These are phyloP conservation scores for Falcaria lacertinaria DNA, from an alignment of 2,888 invertebrate species.

Conservation along the genomic window DNA sequence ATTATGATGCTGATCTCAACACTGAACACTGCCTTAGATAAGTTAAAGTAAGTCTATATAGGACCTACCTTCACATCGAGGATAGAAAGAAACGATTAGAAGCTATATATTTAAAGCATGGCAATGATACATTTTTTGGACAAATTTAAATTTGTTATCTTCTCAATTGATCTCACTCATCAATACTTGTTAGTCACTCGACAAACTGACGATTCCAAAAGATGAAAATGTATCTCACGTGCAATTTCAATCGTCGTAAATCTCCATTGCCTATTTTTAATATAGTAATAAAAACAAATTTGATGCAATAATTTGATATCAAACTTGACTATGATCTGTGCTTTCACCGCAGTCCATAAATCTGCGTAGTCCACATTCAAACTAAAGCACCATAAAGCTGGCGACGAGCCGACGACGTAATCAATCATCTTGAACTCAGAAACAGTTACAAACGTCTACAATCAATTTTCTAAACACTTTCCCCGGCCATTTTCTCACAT, in stretches of 20 bases:
- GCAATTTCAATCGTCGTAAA: neutral
- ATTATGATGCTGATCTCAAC: slow-evolving; percentile 23
- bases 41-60: too few species aligned
- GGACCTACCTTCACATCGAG: too few species aligned
- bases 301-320: neutral
- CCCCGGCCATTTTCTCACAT: slow-evolving; percentile 1
- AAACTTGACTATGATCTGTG: neutral
- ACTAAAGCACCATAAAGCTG: slow-evolving; percentile 14
- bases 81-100: too few species aligned
- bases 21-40: slow-evolving; percentile 21
- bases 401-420: slow-evolving; percentile 25
- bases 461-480: slow-evolving; percentile 12
- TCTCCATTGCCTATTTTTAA: neutral
- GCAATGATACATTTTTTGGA: too few species aligned
- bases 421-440: slow-evolving; percentile 30
- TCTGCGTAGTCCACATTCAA: slow-evolving; percentile 18
- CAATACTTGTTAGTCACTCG: neutral
- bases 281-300: neutral
- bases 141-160: neutral
- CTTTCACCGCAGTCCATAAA: neutral
- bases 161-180: neutral
- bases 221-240: neutral
- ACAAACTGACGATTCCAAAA: neutral
- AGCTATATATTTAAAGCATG: too few species aligned
- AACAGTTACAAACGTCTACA: slow-evolving; percentile 27